phyloP scores from a whole-genome alignment of 2,113 vertebrate species.

The Tricholaema leucomelas region DNA sequence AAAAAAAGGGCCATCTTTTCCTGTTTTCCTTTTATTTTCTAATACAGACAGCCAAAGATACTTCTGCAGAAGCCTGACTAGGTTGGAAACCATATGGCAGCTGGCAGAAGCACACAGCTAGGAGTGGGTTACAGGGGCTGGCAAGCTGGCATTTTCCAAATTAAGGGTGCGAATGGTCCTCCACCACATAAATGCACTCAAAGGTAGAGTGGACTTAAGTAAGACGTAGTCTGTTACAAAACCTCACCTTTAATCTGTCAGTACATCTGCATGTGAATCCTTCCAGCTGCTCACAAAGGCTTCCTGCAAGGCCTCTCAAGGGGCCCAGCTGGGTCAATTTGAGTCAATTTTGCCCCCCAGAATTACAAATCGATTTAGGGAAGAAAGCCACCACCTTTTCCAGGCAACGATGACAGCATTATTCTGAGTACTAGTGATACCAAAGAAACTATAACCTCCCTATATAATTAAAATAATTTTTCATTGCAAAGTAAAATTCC shows the following conservation, averaged over 20 bases:
- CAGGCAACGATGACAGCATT: not conserved
- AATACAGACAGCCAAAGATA: not conserved
- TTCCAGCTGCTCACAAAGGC: not conserved
- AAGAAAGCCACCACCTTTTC: not conserved
- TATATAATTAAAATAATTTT: not conserved
- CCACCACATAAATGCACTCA: not conserved
- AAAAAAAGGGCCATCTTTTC: not conserved
- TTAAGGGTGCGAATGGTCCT: not conserved
- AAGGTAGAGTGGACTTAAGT: not conserved
- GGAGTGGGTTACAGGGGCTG: not conserved
- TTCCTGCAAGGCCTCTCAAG: accelerated
- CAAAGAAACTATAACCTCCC: not conserved
- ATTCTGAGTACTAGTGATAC: not conserved
- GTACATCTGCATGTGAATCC: not conserved
- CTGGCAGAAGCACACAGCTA: not conserved
- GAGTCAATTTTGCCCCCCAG: not conserved
- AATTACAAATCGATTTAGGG: not conserved
- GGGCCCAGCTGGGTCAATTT: not conserved
- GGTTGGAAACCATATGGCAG: not conserved
- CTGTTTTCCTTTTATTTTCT: not conserved
- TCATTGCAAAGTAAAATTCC: slow-evolving; percentile 11
- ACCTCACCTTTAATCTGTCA: not conserved
- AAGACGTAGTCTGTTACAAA: not conserved
- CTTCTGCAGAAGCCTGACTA: not conserved
- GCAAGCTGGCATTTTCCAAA: not conserved